Evolutionary conservation across 2,888 invertebrate species (phyloP).

Genomic region (Chaetogeoica ovagalla): DNA sequence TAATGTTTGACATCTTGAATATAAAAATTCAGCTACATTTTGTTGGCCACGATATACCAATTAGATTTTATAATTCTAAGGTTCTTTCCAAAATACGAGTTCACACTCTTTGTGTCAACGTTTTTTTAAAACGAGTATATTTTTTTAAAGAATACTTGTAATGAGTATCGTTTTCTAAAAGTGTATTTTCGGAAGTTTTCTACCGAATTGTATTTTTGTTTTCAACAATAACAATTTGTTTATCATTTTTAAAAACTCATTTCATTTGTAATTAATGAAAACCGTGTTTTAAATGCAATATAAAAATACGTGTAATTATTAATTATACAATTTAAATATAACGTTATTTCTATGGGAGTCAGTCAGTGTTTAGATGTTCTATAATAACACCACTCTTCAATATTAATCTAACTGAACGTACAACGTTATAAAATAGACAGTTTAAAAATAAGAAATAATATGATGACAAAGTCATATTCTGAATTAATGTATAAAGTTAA

Average conservation of each 20-base stretch:
- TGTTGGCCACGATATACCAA: too few relatives aligned
- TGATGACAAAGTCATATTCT: neutral
- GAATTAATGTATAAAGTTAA: neutral
- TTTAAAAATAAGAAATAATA: constrained; percentile 5
- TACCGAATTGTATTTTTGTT: too few relatives aligned
- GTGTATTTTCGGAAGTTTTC: too few relatives aligned
- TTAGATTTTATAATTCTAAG: too few relatives aligned
- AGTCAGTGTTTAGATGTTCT: constrained; percentile 35
- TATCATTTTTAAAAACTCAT: constrained; percentile 1
- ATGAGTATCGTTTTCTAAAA: too few relatives aligned
- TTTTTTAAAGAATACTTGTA: too few relatives aligned
- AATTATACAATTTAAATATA: constrained; percentile 28
- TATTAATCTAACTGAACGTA: constrained; percentile 12
- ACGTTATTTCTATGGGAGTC: constrained; percentile 30
- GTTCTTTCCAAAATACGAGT: too few relatives aligned
- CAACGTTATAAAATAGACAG: constrained; percentile 1
- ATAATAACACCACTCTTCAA: neutral
- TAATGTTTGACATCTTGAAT: too few relatives aligned
- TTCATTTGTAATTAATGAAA: constrained; percentile 18
- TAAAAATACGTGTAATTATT: constrained; percentile 34
- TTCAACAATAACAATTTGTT: constrained; percentile 6
- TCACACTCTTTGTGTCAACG: too few relatives aligned
- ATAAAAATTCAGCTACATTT: too few relatives aligned
- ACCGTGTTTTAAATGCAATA: constrained; percentile 33
- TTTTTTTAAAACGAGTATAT: too few relatives aligned